Base-by-base conservation (phyloP, 2,888 invertebrate genomes). In the Pandemis cinnamomeana region DNA sequence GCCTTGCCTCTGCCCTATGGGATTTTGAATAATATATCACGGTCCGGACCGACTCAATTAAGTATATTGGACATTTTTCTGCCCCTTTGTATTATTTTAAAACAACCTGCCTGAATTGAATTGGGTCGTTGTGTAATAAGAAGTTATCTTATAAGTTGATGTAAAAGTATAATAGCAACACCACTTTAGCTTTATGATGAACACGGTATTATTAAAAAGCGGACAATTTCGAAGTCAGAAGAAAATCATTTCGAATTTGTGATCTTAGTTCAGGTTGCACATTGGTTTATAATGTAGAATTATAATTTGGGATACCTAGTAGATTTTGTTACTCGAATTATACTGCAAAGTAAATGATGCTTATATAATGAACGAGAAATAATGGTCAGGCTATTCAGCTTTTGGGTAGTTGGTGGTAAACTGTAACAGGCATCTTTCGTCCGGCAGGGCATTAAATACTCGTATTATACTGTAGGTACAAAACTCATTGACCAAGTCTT, bases 11-110 rank as follows among this genome's bases (percentile, higher is more conserved):
- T 62, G 20, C 58, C 20, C 63, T 41, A 51, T 36, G 60, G 66
- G 61, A 77, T 78, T 70, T 66, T 75, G 75, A 77, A 80, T 79
- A 81, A 81, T 80, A 77, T 77, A 78, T 71, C 62, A 63, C 62
- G 20, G 61, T 15, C n/a, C 72, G 72, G 20, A 27, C 41, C 36
- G 41, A 15, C 66, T 62, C 42, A 62, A 67, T 64, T 64, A 36
- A 2, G 2, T 27, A 68, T 48, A 69, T 64, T 15, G 63, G 46
- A 58, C 62, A 55, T 36, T 64, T 44, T 61, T 41, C 13, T 44
- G 20, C 8, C 7, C 55, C 11, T 58, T 42, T 20, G 51, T 60
- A 10, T 36, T 64, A 64, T 64, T 71, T 71, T n/a, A 70, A 36
- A 61, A 58, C 58, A 27, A 10, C 27, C 27, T 58, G 15, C 15